Percentiles rank a stretch among this genome's conserved stretches.
phyloP scores from a whole-genome alignment of 2,888 invertebrate species.

The Phlogophora meticulosa region DNA sequence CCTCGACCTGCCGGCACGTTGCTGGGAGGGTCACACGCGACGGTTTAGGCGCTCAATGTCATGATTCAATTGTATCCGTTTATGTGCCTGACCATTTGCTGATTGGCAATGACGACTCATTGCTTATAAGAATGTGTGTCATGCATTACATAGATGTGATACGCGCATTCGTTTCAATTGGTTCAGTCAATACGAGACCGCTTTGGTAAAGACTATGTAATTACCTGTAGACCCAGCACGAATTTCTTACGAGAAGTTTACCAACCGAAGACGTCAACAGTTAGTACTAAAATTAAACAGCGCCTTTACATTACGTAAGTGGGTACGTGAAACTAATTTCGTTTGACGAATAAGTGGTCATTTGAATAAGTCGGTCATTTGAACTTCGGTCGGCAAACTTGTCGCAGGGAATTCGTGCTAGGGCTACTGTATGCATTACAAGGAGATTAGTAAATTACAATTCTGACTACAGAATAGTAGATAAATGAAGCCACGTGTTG shows the following conservation, averaged over 20 bases:
- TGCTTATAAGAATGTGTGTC: constrained; percentile 16
- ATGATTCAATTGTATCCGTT: constrained; percentile 56
- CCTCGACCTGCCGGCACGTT: constrained; percentile 47
- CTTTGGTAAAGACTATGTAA: background rate
- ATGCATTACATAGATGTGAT: constrained; percentile 16
- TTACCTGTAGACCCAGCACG: too few relatives aligned
- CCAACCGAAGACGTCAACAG: too few relatives aligned
- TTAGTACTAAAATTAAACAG: too few relatives aligned
- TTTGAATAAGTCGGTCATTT: too few relatives aligned
- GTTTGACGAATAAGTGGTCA: too few relatives aligned
- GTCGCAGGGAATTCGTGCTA: too few relatives aligned
- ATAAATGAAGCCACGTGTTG: background rate
- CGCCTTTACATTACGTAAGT: too few relatives aligned
- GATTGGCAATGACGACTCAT: constrained; percentile 29
- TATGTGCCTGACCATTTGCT: constrained; percentile 45
- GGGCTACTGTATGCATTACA: too few relatives aligned
- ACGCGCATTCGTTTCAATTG: constrained; percentile 17
- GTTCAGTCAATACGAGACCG: constrained; percentile 1
- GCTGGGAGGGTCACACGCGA: constrained; percentile 51
- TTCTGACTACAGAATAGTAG: background rate
- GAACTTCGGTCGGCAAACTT: too few relatives aligned
- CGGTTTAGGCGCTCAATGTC: constrained; percentile 48
- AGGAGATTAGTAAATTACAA: background rate
- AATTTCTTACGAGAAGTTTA: too few relatives aligned
- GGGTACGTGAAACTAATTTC: too few relatives aligned